phyloP scores from a whole-genome alignment of 2,113 vertebrate species.

The Orycteropus afer region DNA sequence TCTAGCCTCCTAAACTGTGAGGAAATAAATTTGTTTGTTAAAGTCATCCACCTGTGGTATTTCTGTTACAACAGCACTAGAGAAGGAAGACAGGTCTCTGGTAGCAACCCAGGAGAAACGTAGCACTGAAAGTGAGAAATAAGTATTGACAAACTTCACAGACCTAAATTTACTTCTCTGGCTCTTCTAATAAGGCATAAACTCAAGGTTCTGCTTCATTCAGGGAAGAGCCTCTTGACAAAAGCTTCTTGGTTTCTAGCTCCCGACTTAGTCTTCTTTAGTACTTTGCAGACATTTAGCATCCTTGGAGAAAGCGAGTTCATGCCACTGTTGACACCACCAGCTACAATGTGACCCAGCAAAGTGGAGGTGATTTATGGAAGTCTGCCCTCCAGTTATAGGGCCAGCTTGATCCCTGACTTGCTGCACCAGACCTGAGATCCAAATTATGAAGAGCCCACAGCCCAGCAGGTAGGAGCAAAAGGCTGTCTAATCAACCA shows the following conservation, averaged over 20 bases:
- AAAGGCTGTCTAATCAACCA: not conserved
- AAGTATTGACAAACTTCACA: not conserved
- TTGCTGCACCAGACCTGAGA: not conserved
- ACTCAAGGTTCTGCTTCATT: not conserved
- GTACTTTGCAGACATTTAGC: not conserved
- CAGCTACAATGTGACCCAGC: not conserved
- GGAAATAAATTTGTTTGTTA: too few species aligned
- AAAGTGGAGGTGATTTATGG: not conserved
- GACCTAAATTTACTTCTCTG: not conserved
- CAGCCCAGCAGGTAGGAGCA: not conserved
- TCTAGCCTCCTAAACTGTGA: too few species aligned
- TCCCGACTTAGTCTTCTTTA: not conserved
- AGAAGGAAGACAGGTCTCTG: not conserved
- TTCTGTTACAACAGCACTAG: too few species aligned
- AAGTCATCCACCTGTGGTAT: too few species aligned
- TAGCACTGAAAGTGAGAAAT: not conserved
- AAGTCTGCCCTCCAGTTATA: not conserved
- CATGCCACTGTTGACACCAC: not conserved
- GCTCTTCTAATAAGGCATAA: not conserved
- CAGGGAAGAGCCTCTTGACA: not conserved
- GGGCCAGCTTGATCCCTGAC: not conserved
- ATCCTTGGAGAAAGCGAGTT: not conserved
- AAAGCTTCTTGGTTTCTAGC: not conserved
- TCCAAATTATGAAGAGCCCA: constrained; percentile 9
- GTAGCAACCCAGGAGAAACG: not conserved